A percentile compares a stretch with the other conserved stretches of the same genome.
phyloP scores from a whole-genome alignment of 2,113 vertebrate genomes.

The Anolis sagrei region DNA sequence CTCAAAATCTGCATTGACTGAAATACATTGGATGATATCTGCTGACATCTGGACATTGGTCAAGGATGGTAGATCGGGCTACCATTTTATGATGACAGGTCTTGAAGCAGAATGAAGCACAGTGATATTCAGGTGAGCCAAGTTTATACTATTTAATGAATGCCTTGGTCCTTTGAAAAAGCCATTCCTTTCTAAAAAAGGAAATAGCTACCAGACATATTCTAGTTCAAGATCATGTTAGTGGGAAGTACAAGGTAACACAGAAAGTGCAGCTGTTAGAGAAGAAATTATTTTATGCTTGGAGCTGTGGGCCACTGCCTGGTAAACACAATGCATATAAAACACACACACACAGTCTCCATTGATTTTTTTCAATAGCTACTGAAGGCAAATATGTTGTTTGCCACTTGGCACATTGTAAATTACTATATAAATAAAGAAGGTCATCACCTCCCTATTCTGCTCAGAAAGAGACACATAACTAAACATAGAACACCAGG shows the following conservation, averaged over 20 bases:
- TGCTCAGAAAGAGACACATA: slow-evolving; percentile 58
- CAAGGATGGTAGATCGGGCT: rapidly evolving
- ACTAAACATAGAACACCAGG: slow-evolving; percentile 35
- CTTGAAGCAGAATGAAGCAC: background rate
- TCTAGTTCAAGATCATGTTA: background rate
- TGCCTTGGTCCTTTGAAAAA: background rate
- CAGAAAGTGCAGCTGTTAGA: slow-evolving; percentile 26
- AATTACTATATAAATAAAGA: slow-evolving; percentile 60
- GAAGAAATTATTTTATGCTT: background rate
- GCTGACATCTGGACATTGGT: background rate
- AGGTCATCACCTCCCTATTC: slow-evolving; percentile 55
- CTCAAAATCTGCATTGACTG: background rate
- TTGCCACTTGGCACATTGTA: background rate
- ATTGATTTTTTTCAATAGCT: slow-evolving; percentile 18
- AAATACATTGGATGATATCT: background rate
- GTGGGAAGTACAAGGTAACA: slow-evolving; percentile 63
- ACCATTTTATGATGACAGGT: rapidly evolving
- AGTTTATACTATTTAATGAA: background rate
- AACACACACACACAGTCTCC: slow-evolving; percentile 18
- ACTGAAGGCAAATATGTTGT: background rate
- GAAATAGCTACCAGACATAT: background rate
- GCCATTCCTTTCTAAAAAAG: background rate
- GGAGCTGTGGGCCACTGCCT: slow-evolving; percentile 53
- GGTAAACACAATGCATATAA: slow-evolving; percentile 53
- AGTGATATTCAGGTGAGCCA: slow-evolving; percentile 10